These are phyloP conservation scores for Drosophila pseudotalamancana DNA, from an alignment of 2,888 invertebrate genomes.

Conservation along the genomic window DNA sequence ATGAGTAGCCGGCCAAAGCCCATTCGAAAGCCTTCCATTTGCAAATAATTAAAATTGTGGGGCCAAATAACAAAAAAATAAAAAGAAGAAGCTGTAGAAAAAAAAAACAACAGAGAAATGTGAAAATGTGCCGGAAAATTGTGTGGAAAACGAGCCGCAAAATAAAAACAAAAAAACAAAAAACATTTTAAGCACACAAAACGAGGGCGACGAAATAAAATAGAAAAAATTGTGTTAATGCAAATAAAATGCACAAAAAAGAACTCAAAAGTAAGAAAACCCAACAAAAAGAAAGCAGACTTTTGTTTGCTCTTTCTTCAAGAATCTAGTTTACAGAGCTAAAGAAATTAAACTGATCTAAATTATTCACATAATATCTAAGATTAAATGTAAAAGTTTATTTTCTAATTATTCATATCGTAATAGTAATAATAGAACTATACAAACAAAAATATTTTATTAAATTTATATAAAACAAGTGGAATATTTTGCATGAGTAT, in stretches of 20 bases:
- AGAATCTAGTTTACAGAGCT: too few species aligned
- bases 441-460: too few species aligned
- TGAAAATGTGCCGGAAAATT: slow-evolving; percentile 62
- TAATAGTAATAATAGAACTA: too few species aligned
- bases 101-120: too few species aligned
- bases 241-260: slow-evolving; percentile 32
- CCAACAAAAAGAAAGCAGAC: not conserved
- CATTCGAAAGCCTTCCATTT: slow-evolving; percentile 43
- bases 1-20: slow-evolving; percentile 34
- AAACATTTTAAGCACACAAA: slow-evolving; percentile 37
- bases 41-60: slow-evolving; percentile 72
- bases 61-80: slow-evolving; percentile 38
- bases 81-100: slow-evolving; percentile 25
- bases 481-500: too few species aligned
- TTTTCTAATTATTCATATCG: too few species aligned
- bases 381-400: too few species aligned
- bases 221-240: slow-evolving; percentile 56
- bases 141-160: slow-evolving; percentile 38
- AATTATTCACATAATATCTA: too few species aligned
- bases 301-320: not conserved
- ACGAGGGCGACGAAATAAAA: slow-evolving; percentile 53
- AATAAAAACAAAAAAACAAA: slow-evolving; percentile 29
- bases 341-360: too few species aligned
- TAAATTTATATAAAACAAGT: too few species aligned
- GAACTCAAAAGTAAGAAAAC: not conserved